These are phyloP conservation scores for Fratercula arctica DNA, from an alignment of 2,797 vertebrate species.

Conservation along the genomic window DNA sequence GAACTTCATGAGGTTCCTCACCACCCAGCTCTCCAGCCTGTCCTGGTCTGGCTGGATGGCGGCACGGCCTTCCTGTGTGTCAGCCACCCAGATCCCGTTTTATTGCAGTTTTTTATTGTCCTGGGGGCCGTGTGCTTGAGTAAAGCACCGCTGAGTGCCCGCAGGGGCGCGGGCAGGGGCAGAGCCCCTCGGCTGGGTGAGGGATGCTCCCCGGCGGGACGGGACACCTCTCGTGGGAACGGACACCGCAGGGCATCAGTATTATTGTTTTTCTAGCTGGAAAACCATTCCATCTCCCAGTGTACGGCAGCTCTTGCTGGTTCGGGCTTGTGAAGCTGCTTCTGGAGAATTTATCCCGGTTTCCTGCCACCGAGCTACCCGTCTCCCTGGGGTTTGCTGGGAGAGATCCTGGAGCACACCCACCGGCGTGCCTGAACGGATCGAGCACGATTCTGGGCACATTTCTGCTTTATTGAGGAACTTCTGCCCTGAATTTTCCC, in stretches of 20 bases:
- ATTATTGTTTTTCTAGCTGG: background rate
- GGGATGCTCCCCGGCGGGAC: rapidly evolving
- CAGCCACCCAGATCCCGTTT: too few species aligned
- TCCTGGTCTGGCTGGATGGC: too few species aligned
- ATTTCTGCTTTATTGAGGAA: background rate
- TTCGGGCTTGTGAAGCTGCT: background rate
- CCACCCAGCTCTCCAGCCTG: too few species aligned
- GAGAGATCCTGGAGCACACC: background rate
- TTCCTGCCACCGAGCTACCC: rapidly evolving
- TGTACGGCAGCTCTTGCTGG: too few species aligned
- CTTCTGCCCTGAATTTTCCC: background rate
- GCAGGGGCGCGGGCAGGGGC: background rate
- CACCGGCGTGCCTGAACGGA: background rate
- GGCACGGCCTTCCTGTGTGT: too few species aligned
- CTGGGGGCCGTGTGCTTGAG: rapidly evolving
- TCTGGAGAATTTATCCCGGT: background rate
- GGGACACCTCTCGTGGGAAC: rapidly evolving
- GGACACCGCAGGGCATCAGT: too few species aligned
- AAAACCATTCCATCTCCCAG: background rate
- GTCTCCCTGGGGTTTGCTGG: background rate
- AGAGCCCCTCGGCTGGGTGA: background rate
- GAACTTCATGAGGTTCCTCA: too few species aligned
- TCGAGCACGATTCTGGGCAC: background rate
- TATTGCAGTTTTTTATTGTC: background rate
- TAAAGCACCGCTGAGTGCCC: background rate